These are phyloP conservation scores for Caerostris darwini DNA, from an alignment of 1,140 invertebrate genomes.

Conservation along the genomic window DNA sequence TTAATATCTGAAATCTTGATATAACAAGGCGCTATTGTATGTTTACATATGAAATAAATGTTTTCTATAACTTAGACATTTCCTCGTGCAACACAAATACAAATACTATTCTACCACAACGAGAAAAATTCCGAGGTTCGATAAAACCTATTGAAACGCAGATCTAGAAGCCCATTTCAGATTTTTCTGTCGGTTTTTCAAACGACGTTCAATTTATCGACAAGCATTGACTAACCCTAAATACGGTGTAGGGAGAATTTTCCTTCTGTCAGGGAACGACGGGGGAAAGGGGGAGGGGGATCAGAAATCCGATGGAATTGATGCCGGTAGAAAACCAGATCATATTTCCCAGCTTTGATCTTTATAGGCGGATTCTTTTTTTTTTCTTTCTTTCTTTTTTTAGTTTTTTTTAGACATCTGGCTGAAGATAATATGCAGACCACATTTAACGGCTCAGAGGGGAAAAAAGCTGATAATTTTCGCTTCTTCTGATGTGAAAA, in stretches of 20 bases:
- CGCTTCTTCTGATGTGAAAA: background rate
- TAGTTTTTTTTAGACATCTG: slow-evolving; percentile 7
- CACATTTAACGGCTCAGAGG: slow-evolving; percentile 37
- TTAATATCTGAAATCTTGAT: too few relatives aligned
- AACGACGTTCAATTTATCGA: slow-evolving; percentile 65
- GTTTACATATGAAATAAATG: too few relatives aligned
- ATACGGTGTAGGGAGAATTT: background rate
- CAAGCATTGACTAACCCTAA: slow-evolving; percentile 52
- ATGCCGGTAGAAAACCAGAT: slow-evolving; percentile 22
- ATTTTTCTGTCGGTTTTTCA: slow-evolving; percentile 16
- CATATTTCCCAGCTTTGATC: slow-evolving; percentile 28
- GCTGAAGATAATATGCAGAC: slow-evolving; percentile 36
- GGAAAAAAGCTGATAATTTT: slow-evolving; percentile 7
- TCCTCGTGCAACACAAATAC: background rate
- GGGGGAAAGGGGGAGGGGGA: background rate
- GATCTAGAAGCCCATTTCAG: slow-evolving; percentile 32
- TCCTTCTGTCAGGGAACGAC: background rate
- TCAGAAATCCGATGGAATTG: slow-evolving; percentile 64
- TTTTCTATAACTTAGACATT: background rate
- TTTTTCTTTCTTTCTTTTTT: too few relatives aligned
- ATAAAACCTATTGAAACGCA: background rate
- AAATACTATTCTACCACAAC: background rate
- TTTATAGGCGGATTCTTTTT: background rate
- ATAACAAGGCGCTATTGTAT: too few relatives aligned
- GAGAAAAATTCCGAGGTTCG: background rate